Evolutionary conservation across 2,113 vertebrate species (phyloP).

Genomic region (Paramormyrops kingsleyae): DNA sequence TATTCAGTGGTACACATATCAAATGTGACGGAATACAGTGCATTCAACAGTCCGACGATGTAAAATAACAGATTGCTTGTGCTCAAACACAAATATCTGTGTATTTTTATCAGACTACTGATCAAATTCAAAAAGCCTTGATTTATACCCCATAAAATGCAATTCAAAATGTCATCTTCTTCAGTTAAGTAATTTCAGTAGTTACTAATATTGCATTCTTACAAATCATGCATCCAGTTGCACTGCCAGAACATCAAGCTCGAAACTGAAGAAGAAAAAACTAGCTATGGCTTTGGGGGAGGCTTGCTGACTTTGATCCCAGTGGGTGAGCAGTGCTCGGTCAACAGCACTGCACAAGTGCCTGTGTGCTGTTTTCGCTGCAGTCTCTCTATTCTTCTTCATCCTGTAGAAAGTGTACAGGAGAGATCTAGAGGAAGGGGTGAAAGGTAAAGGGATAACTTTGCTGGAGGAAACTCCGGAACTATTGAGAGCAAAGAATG

Average conservation of each 20-base stretch:
- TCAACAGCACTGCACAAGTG: constrained; percentile 24
- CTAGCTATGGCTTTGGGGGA: neutral
- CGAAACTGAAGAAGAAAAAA: neutral
- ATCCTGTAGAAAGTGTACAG: constrained; percentile 88
- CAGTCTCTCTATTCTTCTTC: constrained; percentile 59
- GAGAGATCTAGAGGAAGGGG: constrained; percentile 92
- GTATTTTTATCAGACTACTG: constrained; percentile 8
- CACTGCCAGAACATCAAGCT: neutral
- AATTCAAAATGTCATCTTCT: neutral
- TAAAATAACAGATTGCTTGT: neutral
- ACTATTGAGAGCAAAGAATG: constrained; percentile 88
- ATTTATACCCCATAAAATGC: neutral
- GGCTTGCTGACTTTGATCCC: constrained; percentile 3
- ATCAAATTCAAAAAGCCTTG: neutral
- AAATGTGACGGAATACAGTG: neutral
- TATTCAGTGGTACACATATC: neutral
- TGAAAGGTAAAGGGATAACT: constrained; percentile 89
- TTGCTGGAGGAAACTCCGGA: constrained; percentile 91
- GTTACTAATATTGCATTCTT: neutral
- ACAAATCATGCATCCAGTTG: neutral
- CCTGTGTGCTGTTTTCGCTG: constrained; percentile 40
- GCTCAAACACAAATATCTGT: neutral
- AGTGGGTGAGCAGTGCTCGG: constrained; percentile 9
- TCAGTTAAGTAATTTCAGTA: neutral
- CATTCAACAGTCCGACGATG: neutral